phyloP scores from a whole-genome alignment of 2,113 vertebrate species.

The Gymnorhina tibicen region DNA sequence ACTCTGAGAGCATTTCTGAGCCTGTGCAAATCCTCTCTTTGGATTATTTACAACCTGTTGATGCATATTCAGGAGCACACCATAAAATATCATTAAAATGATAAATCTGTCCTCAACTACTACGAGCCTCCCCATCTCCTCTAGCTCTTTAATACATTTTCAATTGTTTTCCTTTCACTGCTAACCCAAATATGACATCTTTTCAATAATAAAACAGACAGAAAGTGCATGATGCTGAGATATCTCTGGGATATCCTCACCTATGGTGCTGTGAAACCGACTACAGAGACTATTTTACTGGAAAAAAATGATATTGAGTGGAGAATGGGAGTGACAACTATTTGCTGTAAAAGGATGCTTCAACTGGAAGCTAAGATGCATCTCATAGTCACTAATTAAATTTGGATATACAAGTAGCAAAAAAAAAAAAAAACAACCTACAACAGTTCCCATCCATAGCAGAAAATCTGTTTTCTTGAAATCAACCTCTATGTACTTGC shows the following conservation, averaged over 20 bases:
- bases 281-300: neutral
- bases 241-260: neutral
- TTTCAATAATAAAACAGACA: neutral
- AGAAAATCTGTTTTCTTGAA: neutral
- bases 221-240: neutral
- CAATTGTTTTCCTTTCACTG: neutral
- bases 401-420: neutral
- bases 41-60: slow-evolving; percentile 40
- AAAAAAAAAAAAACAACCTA: neutral
- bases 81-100: slow-evolving; percentile 4
- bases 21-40: neutral
- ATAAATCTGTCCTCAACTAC: neutral
- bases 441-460: neutral
- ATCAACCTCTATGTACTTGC: neutral
- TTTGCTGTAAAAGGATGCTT: neutral
- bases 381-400: neutral
- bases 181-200: neutral
- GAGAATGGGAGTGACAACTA: neutral
- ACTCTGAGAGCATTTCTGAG: neutral
- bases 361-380: neutral
- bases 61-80: neutral
- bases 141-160: neutral
- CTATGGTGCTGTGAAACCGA: neutral
- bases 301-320: neutral
- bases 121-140: neutral